Base-by-base conservation (phyloP, 2,113 vertebrate species). In the Ciconia boyciana region DNA sequence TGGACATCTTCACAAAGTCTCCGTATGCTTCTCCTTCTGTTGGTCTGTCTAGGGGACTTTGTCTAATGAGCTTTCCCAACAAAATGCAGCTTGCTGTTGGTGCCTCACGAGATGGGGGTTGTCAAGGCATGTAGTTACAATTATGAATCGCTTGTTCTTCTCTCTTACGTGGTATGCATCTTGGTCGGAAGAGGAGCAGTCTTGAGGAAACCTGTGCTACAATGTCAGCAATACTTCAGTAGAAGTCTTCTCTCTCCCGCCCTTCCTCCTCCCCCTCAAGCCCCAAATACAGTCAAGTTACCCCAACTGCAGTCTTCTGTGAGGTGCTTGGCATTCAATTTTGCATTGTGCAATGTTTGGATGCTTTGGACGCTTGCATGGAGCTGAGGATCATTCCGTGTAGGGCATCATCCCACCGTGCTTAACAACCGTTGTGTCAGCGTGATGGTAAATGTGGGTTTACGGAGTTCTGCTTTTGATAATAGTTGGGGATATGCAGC, bases 11-110 rank as follows among this genome's bases (percentile, higher is more conserved):
- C 44, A 51, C 0, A 0, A 44, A 76, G 20, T 41, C 18, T 87
- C 13, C 0, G 0, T n/a, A 7, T 0, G 0, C 28, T 77, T 80
- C 12, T 90, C 31, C 36, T 71, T 54, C 31, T 60, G 11, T 49
- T 80, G 24, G 4, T 58, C 31, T 65, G 0, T 60, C 12, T 39
- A 7, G 46, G 34, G 57, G 10, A 26, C 17, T 41, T 76, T 16
- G n/a, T 22, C 32, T 77, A 13, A 71, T 11, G 55, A 81, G 11
- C 18, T 87, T 92, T 43, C 25, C 32, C 21, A 77, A 29, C 10
- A 87, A 51, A 54, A 54, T 34, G 52, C 16, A 77, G 13, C 20
- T 72, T 77, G n/a, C 21, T 84, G 6, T 43, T 68, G 21, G 20
- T 83, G 39, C 24, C n/a, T 54, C 57, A 20, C 71, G 72, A 64